Percentiles rank a stretch among this genome's conserved stretches.
These are phyloP conservation scores for Aegithalos caudatus DNA, from an alignment of 2,113 vertebrate species.

Conservation along the genomic window DNA sequence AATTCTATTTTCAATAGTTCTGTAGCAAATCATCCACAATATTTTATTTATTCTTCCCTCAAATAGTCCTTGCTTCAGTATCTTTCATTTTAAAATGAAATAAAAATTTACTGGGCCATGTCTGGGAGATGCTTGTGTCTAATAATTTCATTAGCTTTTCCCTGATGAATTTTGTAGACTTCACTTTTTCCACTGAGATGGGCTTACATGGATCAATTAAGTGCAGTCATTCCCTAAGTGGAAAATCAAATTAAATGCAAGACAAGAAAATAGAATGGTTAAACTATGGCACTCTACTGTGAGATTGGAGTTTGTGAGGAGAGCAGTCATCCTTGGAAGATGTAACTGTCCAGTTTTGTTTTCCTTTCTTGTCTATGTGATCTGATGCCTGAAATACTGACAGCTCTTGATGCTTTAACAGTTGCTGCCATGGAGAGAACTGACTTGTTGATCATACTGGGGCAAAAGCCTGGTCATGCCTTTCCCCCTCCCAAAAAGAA, in stretches of 20 bases:
- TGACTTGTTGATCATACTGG: not conserved
- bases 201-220: not conserved
- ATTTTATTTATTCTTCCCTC: not conserved
- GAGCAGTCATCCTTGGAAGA: not conserved
- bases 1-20: not conserved
- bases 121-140: not conserved
- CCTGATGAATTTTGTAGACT: conserved; percentile 21
- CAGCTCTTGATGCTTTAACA: not conserved
- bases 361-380: not conserved
- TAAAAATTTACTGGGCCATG: not conserved
- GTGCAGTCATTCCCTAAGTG: not conserved
- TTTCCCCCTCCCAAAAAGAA: not conserved
- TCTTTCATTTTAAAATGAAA: conserved; percentile 25
- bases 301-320: not conserved
- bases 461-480: not conserved
- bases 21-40: not conserved
- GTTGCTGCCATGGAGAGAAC: not conserved
- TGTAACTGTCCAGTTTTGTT: not conserved
- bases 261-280: not conserved
- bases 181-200: conserved; percentile 11
- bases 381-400: not conserved
- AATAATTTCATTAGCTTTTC: conserved; percentile 26
- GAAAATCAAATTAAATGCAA: conserved; percentile 37
- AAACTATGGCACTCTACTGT: not conserved
- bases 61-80: not conserved